These are phyloP conservation scores for Antechinus flavipes DNA, from an alignment of 2,113 vertebrate genomes.

Conservation along the genomic window DNA sequence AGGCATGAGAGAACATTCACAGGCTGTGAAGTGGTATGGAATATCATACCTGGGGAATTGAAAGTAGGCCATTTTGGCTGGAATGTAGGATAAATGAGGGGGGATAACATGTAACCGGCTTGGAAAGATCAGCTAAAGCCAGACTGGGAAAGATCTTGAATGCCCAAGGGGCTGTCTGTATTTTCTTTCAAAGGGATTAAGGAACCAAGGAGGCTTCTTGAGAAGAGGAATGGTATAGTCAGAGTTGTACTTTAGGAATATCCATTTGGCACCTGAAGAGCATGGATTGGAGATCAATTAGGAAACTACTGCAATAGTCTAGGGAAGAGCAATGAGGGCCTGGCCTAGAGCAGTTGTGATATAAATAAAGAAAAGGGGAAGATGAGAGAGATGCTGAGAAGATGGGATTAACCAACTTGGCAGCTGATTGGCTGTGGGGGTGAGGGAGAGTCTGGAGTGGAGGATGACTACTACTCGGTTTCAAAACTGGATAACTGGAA, in stretches of 20 bases:
- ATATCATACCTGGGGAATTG: background rate
- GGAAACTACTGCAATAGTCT: background rate
- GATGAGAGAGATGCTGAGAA: background rate
- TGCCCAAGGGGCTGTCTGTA: background rate
- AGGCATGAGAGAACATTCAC: background rate
- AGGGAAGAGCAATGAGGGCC: background rate
- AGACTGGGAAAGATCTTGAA: background rate
- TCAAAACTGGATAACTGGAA: background rate
- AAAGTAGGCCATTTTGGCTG: background rate
- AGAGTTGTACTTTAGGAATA: background rate
- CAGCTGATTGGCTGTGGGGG: background rate
- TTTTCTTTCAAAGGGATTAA: background rate
- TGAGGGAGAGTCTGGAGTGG: background rate
- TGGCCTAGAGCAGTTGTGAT: background rate
- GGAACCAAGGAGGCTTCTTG: background rate
- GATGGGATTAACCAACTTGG: background rate
- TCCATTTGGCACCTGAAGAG: background rate
- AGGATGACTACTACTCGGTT: background rate
- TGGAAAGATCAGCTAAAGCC: background rate
- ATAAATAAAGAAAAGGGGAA: background rate
- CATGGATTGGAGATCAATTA: background rate
- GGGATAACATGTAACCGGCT: background rate
- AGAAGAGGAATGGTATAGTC: background rate
- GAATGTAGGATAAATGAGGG: background rate
- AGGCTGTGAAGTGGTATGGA: background rate